These are phyloP conservation scores for Argentina silus DNA, from an alignment of 2,797 vertebrate species.

Conservation along the genomic window DNA sequence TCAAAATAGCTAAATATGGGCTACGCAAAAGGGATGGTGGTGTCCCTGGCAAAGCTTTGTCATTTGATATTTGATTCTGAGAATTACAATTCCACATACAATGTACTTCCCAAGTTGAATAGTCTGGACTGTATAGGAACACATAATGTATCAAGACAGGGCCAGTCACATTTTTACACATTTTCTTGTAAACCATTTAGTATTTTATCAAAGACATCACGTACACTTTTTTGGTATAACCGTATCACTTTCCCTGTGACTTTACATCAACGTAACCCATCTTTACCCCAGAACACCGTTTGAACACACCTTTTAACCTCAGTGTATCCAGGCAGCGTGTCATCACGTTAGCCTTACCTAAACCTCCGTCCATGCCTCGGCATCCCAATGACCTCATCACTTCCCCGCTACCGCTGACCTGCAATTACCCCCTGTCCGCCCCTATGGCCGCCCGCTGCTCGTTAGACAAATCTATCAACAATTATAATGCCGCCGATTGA, in stretches of 20 bases:
- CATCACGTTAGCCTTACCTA: constrained; percentile 7
- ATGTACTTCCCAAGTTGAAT: background rate
- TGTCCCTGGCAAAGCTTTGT: background rate
- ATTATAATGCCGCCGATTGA: constrained; percentile 77
- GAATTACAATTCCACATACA: background rate
- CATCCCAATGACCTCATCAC: constrained; percentile 15
- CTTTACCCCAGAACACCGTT: too few relatives aligned
- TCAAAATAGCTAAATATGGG: constrained; percentile 9
- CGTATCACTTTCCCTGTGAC: too few relatives aligned
- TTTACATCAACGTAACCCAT: too few relatives aligned
- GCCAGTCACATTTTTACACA: background rate
- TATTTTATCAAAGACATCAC: too few relatives aligned
- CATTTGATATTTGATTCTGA: background rate
- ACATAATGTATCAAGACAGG: background rate
- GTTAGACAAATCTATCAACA: constrained; percentile 68
- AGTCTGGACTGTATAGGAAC: background rate
- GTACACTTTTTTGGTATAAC: too few relatives aligned
- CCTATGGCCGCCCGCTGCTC: constrained; percentile 50
- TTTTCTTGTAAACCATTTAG: too few relatives aligned
- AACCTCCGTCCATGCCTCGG: constrained; percentile 33
- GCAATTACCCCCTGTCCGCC: constrained; percentile 57
- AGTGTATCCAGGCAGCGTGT: background rate
- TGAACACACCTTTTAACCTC: background rate
- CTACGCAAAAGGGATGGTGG: constrained; percentile 8
- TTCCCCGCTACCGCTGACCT: constrained; percentile 33